These are phyloP conservation scores for Drosophila aff. DNA, from an alignment of 1,140 invertebrate genomes.

Conservation along the genomic window DNA sequence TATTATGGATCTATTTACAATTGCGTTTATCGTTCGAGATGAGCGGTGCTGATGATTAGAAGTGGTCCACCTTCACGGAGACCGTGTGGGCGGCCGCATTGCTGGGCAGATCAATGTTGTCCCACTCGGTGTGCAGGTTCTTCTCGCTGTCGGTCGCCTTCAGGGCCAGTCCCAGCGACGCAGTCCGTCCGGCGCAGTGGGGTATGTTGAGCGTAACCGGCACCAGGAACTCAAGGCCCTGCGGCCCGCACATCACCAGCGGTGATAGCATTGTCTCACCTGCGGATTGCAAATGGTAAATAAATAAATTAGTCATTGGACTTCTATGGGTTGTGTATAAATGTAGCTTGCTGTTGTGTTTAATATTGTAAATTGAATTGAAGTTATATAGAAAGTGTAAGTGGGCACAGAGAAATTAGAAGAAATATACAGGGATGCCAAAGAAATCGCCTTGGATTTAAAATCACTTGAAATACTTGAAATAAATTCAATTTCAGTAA, in stretches of 20 bases:
- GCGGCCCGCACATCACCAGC: slow-evolving; percentile 97
- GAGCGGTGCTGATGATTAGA: slow-evolving; percentile 86
- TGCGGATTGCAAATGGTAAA: slow-evolving; percentile 84
- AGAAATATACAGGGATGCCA: neutral
- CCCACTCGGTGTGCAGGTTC: slow-evolving; percentile 90
- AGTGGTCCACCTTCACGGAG: slow-evolving; percentile 95
- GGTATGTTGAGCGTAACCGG: slow-evolving; percentile 94
- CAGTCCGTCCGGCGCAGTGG: slow-evolving; percentile 90
- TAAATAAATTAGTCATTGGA: slow-evolving; percentile 31
- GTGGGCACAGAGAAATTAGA: slow-evolving; percentile 11
- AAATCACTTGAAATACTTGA: too few relatives aligned
- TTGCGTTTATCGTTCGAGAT: slow-evolving; percentile 33
- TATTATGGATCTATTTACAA: slow-evolving; percentile 70
- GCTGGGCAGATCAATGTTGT: slow-evolving; percentile 90
- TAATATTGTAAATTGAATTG: slow-evolving; percentile 4
- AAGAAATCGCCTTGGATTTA: neutral
- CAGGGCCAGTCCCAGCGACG: slow-evolving; percentile 89
- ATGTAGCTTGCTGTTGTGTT: slow-evolving; percentile 15
- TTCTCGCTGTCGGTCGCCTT: slow-evolving; percentile 93
- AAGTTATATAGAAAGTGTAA: slow-evolving; percentile 22
- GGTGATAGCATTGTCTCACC: slow-evolving; percentile 97
- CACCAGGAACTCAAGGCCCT: slow-evolving; percentile 93
- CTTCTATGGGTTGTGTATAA: slow-evolving; percentile 8
- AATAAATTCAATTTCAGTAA: too few relatives aligned
- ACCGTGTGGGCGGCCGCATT: slow-evolving; percentile 94